These are phyloP conservation scores for Ia io DNA, from an alignment of 2,113 vertebrate species.

Conservation along the genomic window DNA sequence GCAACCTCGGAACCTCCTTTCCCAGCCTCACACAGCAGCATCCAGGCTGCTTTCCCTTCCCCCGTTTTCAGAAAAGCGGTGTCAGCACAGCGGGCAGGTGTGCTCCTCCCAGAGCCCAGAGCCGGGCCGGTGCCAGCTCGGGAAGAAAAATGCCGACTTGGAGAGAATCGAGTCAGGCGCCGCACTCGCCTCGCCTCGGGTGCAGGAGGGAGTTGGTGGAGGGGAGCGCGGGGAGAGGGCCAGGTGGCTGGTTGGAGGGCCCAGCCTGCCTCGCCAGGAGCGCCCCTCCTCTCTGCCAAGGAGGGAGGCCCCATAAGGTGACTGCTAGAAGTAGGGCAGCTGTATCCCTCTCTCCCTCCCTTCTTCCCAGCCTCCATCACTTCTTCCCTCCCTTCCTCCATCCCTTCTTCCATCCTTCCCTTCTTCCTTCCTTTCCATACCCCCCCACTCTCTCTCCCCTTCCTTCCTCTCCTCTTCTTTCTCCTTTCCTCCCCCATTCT, in stretches of 20 bases:
- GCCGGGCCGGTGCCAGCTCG: slow-evolving; percentile 87
- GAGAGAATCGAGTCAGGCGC: slow-evolving; percentile 76
- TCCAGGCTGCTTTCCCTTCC: slow-evolving; percentile 47
- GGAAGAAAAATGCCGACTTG: slow-evolving; percentile 76
- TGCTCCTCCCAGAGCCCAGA: slow-evolving; percentile 89
- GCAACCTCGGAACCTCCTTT: slow-evolving; percentile 53
- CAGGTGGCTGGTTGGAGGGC: background rate
- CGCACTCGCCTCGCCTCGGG: background rate
- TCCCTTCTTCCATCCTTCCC: background rate
- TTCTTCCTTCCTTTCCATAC: accelerated
- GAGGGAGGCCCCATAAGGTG: background rate
- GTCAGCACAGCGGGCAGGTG: slow-evolving; percentile 97
- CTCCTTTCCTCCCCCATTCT: too few relatives aligned
- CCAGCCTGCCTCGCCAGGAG: background rate
- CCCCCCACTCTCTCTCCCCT: accelerated
- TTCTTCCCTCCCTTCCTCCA: accelerated
- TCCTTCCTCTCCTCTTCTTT: too few relatives aligned
- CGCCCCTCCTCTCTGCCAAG: background rate
- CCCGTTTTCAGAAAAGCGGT: slow-evolving; percentile 85
- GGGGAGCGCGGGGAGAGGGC: background rate
- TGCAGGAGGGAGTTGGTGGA: background rate
- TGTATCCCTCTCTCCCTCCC: too few relatives aligned
- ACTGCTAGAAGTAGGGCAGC: background rate
- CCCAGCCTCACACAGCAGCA: background rate
- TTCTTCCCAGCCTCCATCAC: too few relatives aligned